Conservation (phyloP, 2,113 vertebrate genomes). For the Anolis carolinensis region DNA sequence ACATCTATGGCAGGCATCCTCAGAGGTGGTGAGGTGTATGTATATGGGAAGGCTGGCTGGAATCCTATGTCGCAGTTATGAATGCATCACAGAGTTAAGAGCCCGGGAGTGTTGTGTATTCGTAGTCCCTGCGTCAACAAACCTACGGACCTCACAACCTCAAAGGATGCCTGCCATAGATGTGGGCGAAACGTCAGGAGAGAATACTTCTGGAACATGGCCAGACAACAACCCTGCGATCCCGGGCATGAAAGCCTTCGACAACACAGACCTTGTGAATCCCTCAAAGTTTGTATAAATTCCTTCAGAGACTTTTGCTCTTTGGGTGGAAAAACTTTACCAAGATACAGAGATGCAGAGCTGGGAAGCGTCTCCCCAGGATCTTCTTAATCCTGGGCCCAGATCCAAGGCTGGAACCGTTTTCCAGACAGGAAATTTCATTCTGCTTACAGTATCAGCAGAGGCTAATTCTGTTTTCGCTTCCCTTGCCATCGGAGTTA, state of each 20-base stretch:
- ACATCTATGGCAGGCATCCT: too few species aligned
- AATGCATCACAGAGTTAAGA: too few species aligned
- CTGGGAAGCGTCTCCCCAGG: background rate
- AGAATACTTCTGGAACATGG: too few species aligned
- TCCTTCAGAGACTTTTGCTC: background rate
- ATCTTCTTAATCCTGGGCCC: conserved; percentile 34
- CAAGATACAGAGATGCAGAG: conserved; percentile 21
- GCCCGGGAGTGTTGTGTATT: too few species aligned
- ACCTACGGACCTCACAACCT: too few species aligned
- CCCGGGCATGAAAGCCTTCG: background rate
- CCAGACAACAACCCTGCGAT: too few species aligned
- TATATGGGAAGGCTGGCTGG: too few species aligned
- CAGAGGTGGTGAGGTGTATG: too few species aligned
- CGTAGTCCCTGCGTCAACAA: too few species aligned
- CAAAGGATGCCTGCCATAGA: too few species aligned
- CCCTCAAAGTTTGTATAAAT: background rate
- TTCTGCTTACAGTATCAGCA: conserved; percentile 45
- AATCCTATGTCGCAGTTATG: too few species aligned
- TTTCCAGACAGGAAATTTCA: conserved; percentile 45
- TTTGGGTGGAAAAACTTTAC: background rate
- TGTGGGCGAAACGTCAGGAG: too few species aligned
- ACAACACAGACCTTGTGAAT: accelerated
- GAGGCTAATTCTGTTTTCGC: conserved; percentile 14
- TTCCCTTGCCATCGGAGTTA: background rate
- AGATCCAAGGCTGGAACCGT: conserved; percentile 40